Base-by-base conservation (phyloP, 2,888 invertebrate genomes). In the Phyllotreta striolata region DNA sequence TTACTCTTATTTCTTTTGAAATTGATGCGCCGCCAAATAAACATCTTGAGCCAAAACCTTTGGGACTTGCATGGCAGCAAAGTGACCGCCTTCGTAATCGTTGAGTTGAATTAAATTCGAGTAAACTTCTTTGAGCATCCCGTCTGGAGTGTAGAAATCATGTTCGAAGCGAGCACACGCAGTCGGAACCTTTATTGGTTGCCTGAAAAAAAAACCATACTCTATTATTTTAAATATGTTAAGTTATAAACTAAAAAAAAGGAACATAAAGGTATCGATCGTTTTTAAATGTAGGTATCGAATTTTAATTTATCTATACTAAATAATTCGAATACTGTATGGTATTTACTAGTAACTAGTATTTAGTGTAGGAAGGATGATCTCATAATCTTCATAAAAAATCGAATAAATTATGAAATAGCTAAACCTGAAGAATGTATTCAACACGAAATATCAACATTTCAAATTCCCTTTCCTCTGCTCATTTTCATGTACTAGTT, bases 111-210 rank as follows among this genome's bases (percentile, higher is more conserved):
- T 82, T 52, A 94, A 80, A 78, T 93, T 91, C 9, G 75, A 78
- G 77, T 84, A 93, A 71, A 87, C 88, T 0, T 85, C 78, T 46
- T 81, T 80, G 3, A 93, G 74, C 3, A 89, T 77, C 12, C 79
- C 82, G 70, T 90, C 87, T 0, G 91, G 85, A 9, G 82, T 77
- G 67, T 86, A 86, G 0, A 82, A 54, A 0, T 95, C 95, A 70
- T 91, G 72, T 2, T 89, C 89, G 75, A 92, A 93, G 13, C 86
- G 85, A 0, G 92, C 89, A 73, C 92, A 90, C 56, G 88, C 93
- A 0, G 87, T 86, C 5, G 93, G 93, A 0, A 91, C 90, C 0
- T 76, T 73, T 0, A 90, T 84, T 9, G 89, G 88, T 44, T 89
- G 69, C 8, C 77, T 90, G 82, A 91, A 3, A 78, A 87, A 38